These are phyloP conservation scores for Hirtodrosophila alboralis DNA, from an alignment of 2,888 invertebrate species.

Conservation along the genomic window DNA sequence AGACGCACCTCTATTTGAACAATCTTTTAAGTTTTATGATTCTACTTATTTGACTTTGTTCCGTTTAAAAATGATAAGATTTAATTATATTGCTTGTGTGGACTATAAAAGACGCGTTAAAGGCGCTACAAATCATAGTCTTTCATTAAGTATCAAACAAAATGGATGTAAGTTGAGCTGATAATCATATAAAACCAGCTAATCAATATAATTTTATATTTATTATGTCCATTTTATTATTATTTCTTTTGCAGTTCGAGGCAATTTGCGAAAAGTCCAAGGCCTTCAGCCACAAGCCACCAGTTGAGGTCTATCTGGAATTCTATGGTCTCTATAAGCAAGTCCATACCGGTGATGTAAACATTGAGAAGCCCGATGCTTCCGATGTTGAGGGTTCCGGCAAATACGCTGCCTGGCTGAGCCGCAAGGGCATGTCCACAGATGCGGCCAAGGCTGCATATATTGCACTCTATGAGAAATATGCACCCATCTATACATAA, in stretches of 20 bases:
- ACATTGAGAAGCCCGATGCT: slow-evolving; percentile 93
- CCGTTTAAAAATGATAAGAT: slow-evolving; percentile 47
- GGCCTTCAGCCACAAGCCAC: slow-evolving; percentile 90
- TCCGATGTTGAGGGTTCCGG: slow-evolving; percentile 94
- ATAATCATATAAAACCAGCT: slow-evolving; percentile 5
- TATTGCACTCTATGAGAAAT: slow-evolving; percentile 87
- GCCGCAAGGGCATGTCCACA: slow-evolving; percentile 90
- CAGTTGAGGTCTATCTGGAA: slow-evolving; percentile 91
- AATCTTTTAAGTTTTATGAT: not conserved
- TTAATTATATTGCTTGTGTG: slow-evolving; percentile 48
- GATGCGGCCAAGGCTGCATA: slow-evolving; percentile 93
- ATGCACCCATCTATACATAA: slow-evolving; percentile 85
- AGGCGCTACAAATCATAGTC: slow-evolving; percentile 51
- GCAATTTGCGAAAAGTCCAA: slow-evolving; percentile 84
- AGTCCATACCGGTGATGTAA: slow-evolving; percentile 90
- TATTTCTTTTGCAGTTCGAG: slow-evolving; percentile 56
- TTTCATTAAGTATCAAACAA: slow-evolving; percentile 34
- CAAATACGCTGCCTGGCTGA: slow-evolving; percentile 96
- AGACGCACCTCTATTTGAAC: not conserved
- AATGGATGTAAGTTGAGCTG: slow-evolving; percentile 62
- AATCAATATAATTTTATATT: not conserved
- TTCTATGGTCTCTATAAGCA: slow-evolving; percentile 94
- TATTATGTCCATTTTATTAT: slow-evolving; percentile 1
- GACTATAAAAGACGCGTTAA: slow-evolving; percentile 55
- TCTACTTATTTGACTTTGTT: not conserved